A percentile compares a stretch with the other conserved stretches of the same genome.
phyloP scores from a whole-genome alignment of 2,888 invertebrate species.

The Apocheima hispidaria region DNA sequence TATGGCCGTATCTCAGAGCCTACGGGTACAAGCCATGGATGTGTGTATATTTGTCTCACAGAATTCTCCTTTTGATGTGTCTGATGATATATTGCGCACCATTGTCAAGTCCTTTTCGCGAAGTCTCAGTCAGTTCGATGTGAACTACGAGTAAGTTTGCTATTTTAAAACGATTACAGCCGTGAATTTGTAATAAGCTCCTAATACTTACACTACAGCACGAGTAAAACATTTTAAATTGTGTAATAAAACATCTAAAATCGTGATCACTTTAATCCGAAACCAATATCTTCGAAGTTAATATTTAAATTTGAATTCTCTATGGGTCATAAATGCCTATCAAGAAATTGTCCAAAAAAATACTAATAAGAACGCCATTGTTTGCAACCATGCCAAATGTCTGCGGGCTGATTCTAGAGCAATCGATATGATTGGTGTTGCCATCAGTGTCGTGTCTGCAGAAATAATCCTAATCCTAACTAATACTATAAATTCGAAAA shows the following conservation, averaged over 20 bases:
- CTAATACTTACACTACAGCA: neutral
- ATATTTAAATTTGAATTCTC: conserved; percentile 15
- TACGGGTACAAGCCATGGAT: too few species aligned
- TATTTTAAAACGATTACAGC: neutral
- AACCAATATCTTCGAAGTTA: conserved; percentile 8
- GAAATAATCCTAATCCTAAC: too few species aligned
- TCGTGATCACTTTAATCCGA: conserved; percentile 5
- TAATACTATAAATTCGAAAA: too few species aligned
- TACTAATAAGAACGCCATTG: neutral
- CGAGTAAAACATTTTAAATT: neutral
- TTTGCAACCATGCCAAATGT: neutral
- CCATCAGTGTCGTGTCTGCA: too few species aligned
- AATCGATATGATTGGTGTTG: neutral
- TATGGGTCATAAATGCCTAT: conserved; percentile 1
- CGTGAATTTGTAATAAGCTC: neutral
- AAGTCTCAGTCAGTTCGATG: too few species aligned
- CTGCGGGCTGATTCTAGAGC: neutral
- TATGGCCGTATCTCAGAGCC: too few species aligned
- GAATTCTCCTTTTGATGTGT: too few species aligned
- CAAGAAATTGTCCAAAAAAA: neutral
- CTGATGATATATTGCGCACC: too few species aligned
- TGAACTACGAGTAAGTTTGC: neutral
- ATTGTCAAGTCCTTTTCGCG: too few species aligned
- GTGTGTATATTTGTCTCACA: too few species aligned
- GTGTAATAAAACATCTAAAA: conserved; percentile 1